phyloP scores from a whole-genome alignment of 1,140 invertebrate species.

The Mya arenaria region DNA sequence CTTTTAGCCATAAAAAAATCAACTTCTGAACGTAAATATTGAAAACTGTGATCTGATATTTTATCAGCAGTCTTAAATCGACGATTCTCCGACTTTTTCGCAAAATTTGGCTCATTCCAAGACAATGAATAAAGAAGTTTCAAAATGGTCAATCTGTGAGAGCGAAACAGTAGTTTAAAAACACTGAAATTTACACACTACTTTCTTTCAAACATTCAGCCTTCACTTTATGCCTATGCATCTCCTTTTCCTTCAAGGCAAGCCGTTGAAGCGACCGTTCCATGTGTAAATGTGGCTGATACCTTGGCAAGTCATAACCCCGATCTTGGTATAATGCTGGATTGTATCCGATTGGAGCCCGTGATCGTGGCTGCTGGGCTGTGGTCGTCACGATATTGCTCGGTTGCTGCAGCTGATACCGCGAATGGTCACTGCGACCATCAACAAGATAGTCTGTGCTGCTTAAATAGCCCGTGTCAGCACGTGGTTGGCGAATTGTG shows the following conservation, averaged over 20 bases:
- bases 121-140: no score
- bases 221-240: constrained; percentile 9
- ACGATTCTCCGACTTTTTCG: no score
- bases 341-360: constrained; percentile 39
- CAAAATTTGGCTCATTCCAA: no score
- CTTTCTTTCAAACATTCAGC: constrained; percentile 40
- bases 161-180: not conserved
- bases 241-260: constrained; percentile 15
- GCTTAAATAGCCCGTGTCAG: not conserved
- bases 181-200: constrained; percentile 42
- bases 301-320: not conserved
- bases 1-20: no score
- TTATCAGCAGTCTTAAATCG: no score
- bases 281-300: constrained; percentile 47
- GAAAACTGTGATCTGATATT: no score
- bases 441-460: constrained; percentile 10
- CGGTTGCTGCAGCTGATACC: not conserved
- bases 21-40: no score
- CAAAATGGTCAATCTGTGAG: not conserved
- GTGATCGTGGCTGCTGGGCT: constrained; percentile 36
- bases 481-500: constrained; percentile 14
- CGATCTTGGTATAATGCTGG: constrained; percentile 38
- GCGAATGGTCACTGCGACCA: not conserved
- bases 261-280: constrained; percentile 30
- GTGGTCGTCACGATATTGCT: not conserved